These are phyloP conservation scores for Xenops minutus DNA, from an alignment of 2,797 vertebrate species.

Conservation along the genomic window DNA sequence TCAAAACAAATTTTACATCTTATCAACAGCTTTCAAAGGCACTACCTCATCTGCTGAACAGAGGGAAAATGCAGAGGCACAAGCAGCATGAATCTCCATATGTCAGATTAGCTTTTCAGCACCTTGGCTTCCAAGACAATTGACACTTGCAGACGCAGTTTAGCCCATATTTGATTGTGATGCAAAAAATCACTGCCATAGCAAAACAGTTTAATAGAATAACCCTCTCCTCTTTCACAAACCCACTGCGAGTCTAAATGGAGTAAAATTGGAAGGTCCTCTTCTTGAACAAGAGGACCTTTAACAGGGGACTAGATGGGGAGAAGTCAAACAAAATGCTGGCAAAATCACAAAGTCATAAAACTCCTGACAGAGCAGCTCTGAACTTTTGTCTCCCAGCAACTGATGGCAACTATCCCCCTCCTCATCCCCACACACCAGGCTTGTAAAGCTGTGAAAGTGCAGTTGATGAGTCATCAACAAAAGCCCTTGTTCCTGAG, in stretches of 20 bases:
- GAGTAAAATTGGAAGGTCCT: neutral
- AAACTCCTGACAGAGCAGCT: neutral
- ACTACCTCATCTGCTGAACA: neutral
- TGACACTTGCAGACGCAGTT: neutral
- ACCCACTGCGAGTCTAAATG: neutral
- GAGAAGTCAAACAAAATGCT: neutral
- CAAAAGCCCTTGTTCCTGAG: neutral
- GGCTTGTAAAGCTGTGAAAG: neutral
- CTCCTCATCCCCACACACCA: neutral
- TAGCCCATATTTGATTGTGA: neutral
- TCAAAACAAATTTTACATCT: neutral
- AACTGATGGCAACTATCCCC: neutral
- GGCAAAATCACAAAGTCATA: neutral
- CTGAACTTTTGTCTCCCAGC: neutral
- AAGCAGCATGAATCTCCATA: neutral
- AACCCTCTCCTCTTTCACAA: neutral
- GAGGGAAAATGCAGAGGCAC: neutral
- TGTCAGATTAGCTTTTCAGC: neutral
- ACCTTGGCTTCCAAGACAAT: neutral
- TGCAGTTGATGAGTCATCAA: neutral
- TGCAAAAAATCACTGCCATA: neutral
- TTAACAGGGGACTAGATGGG: neutral
- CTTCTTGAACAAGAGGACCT: neutral
- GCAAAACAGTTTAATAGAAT: neutral
- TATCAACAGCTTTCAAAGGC: neutral